Base-by-base conservation (phyloP, 2,797 vertebrate species). In the Pantherophis alleghaniensis region DNA sequence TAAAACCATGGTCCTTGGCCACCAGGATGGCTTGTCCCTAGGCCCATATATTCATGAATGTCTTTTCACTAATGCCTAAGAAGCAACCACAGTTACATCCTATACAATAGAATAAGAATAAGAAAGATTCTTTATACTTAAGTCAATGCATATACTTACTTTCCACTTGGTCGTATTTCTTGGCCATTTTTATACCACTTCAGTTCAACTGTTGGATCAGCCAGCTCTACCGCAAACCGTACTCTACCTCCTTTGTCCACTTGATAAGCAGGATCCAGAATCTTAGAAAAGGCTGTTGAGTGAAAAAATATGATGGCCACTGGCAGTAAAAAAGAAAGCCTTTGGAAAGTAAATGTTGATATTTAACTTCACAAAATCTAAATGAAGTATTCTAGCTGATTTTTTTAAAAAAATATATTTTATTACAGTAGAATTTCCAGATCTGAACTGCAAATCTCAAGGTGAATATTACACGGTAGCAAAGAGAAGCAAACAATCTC, bases 101-200 rank as follows among this genome's bases (percentile, higher is more conserved):
- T 51, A 51, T 51, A 51, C 6, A 51, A 51, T 51, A 51, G 59
- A 89, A 60, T 12, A 92, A 14, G 11, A 90, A 90, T 28, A 92
- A 60, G 56, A 89, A 93, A 66, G 4, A 18, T 26, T 32, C 2
- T 90, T 86, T 26, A 63, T 18, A 89, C 42, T 86, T 93, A 55
- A 1, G 28, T 24, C 32, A 89, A 3, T 90, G 69, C 88, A 69
- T 5, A 86, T 91, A 98, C 99, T 97, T 99, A 99, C 99, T 99
- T 99, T 94, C 99, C 98, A 95, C 98, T 97, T 12, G 99, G 98
- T 86, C 99, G 98, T 96, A 99, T 99, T 97, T 99, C 99, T 95
- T 99, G 99, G 57, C 99, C 99, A 87, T 99, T 99, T 98, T 99
- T 99, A 97, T 99, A 99, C 99, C 99, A 99, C 97, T 99, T 99